Evolutionary conservation across 1,140 invertebrate species (phyloP), one percentile per base, ranked within the genome.

Genomic region (Drosophila malerkotliana): DNA sequence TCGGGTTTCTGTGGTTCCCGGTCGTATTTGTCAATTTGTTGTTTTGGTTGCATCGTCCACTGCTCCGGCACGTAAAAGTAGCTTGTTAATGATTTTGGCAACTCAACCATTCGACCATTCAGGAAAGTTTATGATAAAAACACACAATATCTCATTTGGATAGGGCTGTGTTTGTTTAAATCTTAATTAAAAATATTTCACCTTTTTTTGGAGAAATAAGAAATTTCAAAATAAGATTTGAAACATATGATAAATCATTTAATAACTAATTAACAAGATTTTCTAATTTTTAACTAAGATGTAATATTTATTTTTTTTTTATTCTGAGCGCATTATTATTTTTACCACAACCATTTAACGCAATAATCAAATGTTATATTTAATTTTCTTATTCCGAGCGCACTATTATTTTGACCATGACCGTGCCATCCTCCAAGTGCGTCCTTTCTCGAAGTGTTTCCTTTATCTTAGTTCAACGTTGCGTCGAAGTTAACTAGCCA

Each of bases 401-500:
- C 2, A 9, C 18, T 52, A 32, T 32, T 14, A n/a, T 7, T 60
- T 24, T n/a, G 5, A 10, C 18, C 18, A 0, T 1, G 4, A 14
- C 14, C 30, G 66, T 69, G 1, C 47, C 6, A 10, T 47, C 48
- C 52, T 39, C 14, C n/a, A 34, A 68, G 60, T 67, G 49, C 67
- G 44, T 69, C 21, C 64, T 67, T 67, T 15, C 39, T 45, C 60
- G 66, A 28, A 68, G 62, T 69, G 62, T 68, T 55, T 68, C 37
- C 39, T 69, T 71, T 71, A 71, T 71, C 67, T 71, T 69, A 57
- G 67, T 34, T 49, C 18, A 71, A 71, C 67, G 67, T 71, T 69
- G 63, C 67, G 67, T 71, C 63, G 69, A 75, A 75, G 60, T 74
- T 58, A 74, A 75, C 72, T 75, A 75, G 71, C 71, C 53, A 57